Conservation (phyloP, 53 echinoderm and acorn worm species). For the Zoroaster sp. region DNA sequence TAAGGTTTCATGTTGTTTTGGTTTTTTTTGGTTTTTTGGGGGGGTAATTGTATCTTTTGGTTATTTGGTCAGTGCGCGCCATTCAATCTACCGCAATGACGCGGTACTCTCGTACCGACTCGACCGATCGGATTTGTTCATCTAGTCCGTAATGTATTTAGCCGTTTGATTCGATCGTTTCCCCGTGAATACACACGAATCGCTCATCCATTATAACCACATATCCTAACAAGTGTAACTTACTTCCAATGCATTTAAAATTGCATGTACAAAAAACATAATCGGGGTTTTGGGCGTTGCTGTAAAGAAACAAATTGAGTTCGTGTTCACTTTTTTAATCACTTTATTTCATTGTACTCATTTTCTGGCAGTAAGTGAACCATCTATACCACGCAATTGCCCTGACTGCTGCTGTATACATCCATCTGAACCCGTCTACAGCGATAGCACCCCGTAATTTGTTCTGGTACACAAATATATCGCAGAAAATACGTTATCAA, state of each 20-base stretch:
- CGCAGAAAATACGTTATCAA: slow-evolving; percentile 15
- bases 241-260: slow-evolving; percentile 9
- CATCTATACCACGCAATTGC: background rate
- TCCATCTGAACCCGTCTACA: background rate
- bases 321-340: background rate
- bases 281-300: background rate
- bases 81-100: background rate
- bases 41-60: background rate
- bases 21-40: background rate
- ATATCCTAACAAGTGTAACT: slow-evolving; percentile 46
- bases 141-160: background rate
- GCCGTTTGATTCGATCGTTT: slow-evolving; percentile 60
- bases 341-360: background rate
- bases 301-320: background rate
- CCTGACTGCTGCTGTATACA: background rate
- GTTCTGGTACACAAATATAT: slow-evolving; percentile 21
- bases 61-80: background rate
- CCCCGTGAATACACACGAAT: slow-evolving; percentile 12
- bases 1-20: background rate
- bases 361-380: background rate
- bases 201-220: slow-evolving; percentile 40
- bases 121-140: background rate
- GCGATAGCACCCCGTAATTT: background rate
- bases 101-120: background rate
- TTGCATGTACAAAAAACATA: background rate